Evolutionary conservation across 92 coral and sea anemone species (phyloP).

Genomic region (Anthopleura xanthogrammica): DNA sequence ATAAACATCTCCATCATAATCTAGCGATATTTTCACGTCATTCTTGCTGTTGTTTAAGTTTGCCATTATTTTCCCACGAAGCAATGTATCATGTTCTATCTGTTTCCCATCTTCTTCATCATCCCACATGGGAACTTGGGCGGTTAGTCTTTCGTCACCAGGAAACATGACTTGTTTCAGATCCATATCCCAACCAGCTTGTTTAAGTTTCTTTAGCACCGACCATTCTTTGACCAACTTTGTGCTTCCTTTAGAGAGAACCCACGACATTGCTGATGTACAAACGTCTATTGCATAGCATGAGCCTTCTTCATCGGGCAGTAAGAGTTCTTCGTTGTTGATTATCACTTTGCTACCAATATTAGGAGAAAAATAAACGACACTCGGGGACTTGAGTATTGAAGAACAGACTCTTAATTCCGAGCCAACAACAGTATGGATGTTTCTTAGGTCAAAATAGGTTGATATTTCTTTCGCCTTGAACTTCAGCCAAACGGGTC

Average conservation of each 20-base stretch:
- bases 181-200: slow-evolving; percentile 28
- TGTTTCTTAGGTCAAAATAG: slow-evolving; percentile 11
- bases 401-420: slow-evolving; percentile 5
- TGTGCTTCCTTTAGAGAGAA: no score
- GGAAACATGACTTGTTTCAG: neutral
- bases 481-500: slow-evolving; percentile 20
- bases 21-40: neutral
- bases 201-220: no score
- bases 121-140: neutral
- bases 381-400: neutral
- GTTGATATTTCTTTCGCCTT: neutral
- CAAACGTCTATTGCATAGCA: slow-evolving; percentile 35
- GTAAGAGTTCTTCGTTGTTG: neutral
- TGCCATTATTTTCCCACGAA: slow-evolving; percentile 18
- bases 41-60: neutral
- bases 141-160: neutral
- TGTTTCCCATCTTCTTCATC: slow-evolving; percentile 14
- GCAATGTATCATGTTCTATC: slow-evolving; percentile 7
- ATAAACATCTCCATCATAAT: slow-evolving; percentile 22
- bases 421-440: slow-evolving; percentile 7
- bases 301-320: slow-evolving; percentile 13
- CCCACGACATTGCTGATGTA: slow-evolving; percentile 8
- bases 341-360: neutral
- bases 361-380: slow-evolving; percentile 1
- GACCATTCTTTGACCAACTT: no score